phyloP scores from a whole-genome alignment of 2,888 invertebrate genomes.

The Xestia xanthographa region DNA sequence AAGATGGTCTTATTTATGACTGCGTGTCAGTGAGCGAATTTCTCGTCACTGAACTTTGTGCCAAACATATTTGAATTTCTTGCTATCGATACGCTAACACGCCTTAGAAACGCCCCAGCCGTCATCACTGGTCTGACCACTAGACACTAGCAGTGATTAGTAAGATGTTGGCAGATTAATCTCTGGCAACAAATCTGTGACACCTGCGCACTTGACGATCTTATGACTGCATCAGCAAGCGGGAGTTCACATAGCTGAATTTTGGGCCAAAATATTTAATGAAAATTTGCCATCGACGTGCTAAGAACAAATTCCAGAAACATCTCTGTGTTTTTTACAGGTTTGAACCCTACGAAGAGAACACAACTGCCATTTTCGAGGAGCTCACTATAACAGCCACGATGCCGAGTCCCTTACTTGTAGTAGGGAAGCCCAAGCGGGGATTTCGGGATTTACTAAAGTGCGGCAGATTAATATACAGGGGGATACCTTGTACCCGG shows the following conservation, averaged over 20 bases:
- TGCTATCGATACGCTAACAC: background rate
- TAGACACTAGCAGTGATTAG: background rate
- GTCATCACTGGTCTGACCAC: background rate
- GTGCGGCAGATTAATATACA: too few species aligned
- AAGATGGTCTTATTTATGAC: too few species aligned
- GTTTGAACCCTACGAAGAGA: constrained; percentile 81
- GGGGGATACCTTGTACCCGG: too few species aligned
- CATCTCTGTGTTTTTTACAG: constrained; percentile 69
- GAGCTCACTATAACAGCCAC: constrained; percentile 83
- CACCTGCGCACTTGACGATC: too few species aligned
- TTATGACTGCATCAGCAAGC: too few species aligned
- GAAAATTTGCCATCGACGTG: too few species aligned
- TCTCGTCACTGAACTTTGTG: background rate
- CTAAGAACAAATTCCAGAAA: background rate
- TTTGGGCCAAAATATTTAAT: too few species aligned
- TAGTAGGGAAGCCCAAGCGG: too few species aligned
- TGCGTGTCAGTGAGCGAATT: too few species aligned
- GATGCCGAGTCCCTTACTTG: constrained; percentile 80
- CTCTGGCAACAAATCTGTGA: background rate
- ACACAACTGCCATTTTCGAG: constrained; percentile 84
- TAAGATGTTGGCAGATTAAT: background rate
- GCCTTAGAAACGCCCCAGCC: background rate
- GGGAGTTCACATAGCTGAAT: too few species aligned
- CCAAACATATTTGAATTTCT: background rate
- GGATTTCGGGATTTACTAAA: too few species aligned